Evolutionary conservation across 2,888 invertebrate species (phyloP), one percentile per base, ranked within the genome.

Genomic region (Carterocephalus palaemon): DNA sequence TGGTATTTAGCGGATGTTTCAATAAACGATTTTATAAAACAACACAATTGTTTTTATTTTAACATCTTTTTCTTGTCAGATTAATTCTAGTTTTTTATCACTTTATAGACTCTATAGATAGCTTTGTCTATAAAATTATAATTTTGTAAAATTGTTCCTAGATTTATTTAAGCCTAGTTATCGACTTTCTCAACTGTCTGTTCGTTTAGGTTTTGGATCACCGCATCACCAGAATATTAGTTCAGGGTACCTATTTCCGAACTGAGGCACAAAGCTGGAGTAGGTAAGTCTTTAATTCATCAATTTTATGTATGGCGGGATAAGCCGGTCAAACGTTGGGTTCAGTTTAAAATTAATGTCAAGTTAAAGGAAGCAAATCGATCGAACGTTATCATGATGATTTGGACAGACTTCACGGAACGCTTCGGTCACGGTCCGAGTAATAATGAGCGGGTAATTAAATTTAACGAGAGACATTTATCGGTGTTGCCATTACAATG

Each of bases 391-490:
- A 45, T 45, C 45, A 60, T 38, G 43, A 49, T 46, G 53, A 57
- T 62, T 59, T 57, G 55, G 56, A 50, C 46, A 56, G 47, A 54
- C 51, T 70, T 72, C 67, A 62, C 48, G 58, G 67, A 67, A 70
- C 52, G 55, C 50, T 47, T 33, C 59, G 56, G 59, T 59, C 62
- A 60, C 56, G 52, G 57, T 56, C 50, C 57, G 54, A 57, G 34
- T 49, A 64, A 59, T 67, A 71, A 73, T 66, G 62, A 60, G 60
- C 59, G 59, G 63, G 64, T 75, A 75, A 77, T 75, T 74, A 68
- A 73, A 75, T 60, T 58, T 71, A 76, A 78, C 70, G 72, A 49
- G 40, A 50, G 46, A 56, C 71, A 77, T 78, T 75, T 72, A 42
- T 42, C 43, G 29, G 67, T 70, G 60, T 62, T 56, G 59, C 55